Conservation (phyloP, 1,140 invertebrate genomes). For the Plodia interpunctella region DNA sequence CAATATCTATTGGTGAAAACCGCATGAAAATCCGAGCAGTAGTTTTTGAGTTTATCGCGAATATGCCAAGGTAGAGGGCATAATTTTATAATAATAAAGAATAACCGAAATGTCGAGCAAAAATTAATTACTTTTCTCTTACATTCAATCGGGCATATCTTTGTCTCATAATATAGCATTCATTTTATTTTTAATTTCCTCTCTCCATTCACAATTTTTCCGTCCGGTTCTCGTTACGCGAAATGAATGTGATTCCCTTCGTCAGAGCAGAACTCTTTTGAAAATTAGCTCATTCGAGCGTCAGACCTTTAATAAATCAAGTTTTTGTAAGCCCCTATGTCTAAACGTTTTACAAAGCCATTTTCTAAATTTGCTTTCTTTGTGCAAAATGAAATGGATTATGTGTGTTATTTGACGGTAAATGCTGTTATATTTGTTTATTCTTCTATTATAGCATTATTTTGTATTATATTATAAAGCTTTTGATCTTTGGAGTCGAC, state of each 20-base stretch:
- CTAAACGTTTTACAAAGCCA: constrained; percentile 12
- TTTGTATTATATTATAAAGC: constrained; percentile 6
- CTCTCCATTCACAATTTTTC: constrained; percentile 25
- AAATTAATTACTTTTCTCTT: not conserved
- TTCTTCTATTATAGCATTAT: not conserved
- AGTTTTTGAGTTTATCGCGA: no score
- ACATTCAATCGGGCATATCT: not conserved
- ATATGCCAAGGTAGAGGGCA: no score
- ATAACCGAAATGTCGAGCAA: no score
- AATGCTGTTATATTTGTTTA: not conserved
- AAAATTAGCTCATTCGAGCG: constrained; percentile 26
- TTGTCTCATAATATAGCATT: constrained; percentile 14
- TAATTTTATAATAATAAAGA: no score
- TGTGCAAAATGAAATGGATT: constrained; percentile 2
- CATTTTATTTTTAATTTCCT: constrained; percentile 35
- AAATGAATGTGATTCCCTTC: constrained; percentile 31
- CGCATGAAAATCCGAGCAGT: no score
- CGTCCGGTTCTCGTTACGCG: constrained; percentile 21
- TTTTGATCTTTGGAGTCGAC: not conserved
- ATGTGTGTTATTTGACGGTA: not conserved
- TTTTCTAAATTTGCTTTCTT: not conserved
- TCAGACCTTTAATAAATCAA: constrained; percentile 18
- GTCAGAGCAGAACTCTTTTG: constrained; percentile 27
- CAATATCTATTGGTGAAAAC: no score
- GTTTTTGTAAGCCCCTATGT: constrained; percentile 14